A percentile compares a stretch with the other conserved stretches of the same genome.
These are phyloP conservation scores for Polyommatus icarus DNA, from an alignment of 2,888 invertebrate genomes.

Conservation along the genomic window DNA sequence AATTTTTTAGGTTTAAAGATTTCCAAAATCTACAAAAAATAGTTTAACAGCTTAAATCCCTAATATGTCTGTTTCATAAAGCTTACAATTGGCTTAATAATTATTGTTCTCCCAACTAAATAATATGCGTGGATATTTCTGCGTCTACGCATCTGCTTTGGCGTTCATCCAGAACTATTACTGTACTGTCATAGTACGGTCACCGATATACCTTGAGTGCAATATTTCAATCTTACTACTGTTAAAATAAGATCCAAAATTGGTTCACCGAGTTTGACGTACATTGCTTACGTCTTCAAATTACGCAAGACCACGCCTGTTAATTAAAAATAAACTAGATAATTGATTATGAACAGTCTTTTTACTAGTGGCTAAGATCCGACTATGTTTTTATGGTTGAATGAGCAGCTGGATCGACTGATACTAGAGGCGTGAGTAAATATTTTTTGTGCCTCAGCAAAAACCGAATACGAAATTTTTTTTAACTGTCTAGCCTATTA, in stretches of 20 bases:
- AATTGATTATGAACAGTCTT: not conserved
- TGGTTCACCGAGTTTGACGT: not conserved
- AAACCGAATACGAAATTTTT: not conserved
- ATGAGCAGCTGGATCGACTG: not conserved
- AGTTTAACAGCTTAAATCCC: not conserved
- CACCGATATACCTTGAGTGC: not conserved
- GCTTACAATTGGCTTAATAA: not conserved
- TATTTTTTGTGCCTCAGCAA: not conserved
- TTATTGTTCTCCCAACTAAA: not conserved
- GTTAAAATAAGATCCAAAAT: not conserved
- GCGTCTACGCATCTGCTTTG: conserved; percentile 5
- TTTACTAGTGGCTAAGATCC: not conserved
- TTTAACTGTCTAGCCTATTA: not conserved
- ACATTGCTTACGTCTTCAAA: not conserved
- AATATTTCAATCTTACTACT: not conserved
- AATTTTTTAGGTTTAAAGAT: not conserved
- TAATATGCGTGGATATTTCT: not conserved
- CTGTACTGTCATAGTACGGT: not conserved
- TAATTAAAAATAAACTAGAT: not conserved
- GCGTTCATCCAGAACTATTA: conserved; percentile 4
- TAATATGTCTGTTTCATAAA: not conserved
- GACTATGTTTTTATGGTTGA: conserved; percentile 1
- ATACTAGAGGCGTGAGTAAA: not conserved
- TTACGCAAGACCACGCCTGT: conserved; percentile 3
- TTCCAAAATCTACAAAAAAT: not conserved